Base-by-base conservation (phyloP, 2,113 vertebrate species). In the Cryptotis parvus region DNA sequence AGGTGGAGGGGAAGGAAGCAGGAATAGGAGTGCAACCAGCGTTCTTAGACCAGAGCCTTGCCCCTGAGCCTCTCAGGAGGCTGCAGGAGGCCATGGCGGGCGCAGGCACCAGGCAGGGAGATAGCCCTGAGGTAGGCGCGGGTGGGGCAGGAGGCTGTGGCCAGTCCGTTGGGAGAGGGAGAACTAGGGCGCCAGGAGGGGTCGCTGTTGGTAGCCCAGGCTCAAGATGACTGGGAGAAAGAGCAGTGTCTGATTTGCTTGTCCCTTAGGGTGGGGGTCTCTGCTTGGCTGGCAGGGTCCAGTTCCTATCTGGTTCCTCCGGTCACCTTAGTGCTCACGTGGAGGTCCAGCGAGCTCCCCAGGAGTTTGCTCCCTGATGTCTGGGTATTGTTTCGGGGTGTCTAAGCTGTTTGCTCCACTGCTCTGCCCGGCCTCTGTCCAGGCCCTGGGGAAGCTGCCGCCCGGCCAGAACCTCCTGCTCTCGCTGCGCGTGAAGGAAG, bases 381-480 rank as follows among this genome's bases (percentile, higher is more conserved):
- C 20, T 16, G 55, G 55, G 18, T 58, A 3, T 85, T 37, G 24
- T 43, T 26, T 77, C 39, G 37, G 68, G 22, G 55, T 37, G 9
- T n/a, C 29, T 33, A 33, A 66, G 80, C 27, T 27, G 73, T 33
- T 73, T 39, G 18, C 1, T 6, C 20, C 55, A 3, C 1, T 6
- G 10, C 15, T 45, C 22, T 41, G 55, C 18, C 43, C 39, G 52
- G 33, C 55, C 27, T 95, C 66, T 91, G 43, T 49, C 37, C 43
- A 97, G 96, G 79, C 69, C 8, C 95, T 96, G 80, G 92, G 82
- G 49, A 87, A 69, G 68, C 14, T 94, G 76, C 92, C 95, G 5
- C 55, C 80, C 1, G 96, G 10, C 63, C 95, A 3, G 26, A 16
- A 49, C 58, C 93, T 97, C 2, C 87, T 97, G 73, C 97, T 96